Base-by-base conservation (phyloP, 2,888 invertebrate species). In the Diplazon laetatorius region DNA sequence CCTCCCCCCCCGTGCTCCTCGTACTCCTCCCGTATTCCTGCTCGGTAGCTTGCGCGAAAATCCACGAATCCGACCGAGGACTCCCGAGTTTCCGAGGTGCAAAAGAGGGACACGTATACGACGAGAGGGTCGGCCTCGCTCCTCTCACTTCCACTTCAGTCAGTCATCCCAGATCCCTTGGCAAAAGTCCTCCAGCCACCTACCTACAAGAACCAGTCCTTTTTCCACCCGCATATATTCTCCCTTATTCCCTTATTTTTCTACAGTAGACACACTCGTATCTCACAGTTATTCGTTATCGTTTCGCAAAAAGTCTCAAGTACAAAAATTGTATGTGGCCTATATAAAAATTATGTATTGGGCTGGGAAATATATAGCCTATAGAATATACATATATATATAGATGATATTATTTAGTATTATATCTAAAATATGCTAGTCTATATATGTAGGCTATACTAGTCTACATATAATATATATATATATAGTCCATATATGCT, bases 61-160 rank as follows among this genome's bases (percentile, higher is more conserved):
- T 80, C 44, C 81, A 80, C 82, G 87, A 87, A 52, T 22, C n/a
- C 42, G 50, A 50, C 78, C 80, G 80, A 80, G 73, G 65, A 35
- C 46, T 14, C 14, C 87, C 87, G 87, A 87, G 81, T 74, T 81
- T 69, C 39, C 82, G 85, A 86, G 81, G 68, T 79, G 76, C 81
- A 78, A 75, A 77, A 74, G 81, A 81, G 72, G 76, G 65, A 73
- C n/a, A n/a, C 71, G 62, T 57, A 50, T 46, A 70, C 63, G 63
- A 37, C 22, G 52, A 65, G 75, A 52, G 65, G 2, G 4, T 63
- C 62, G 73, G 70, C 81, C 79, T 77, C 79, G 75, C 82, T 74
- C 76, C 76, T 80, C 78, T 78, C 66, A 48, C 57, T 72, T 57
- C 76, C 70, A 35, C 63, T 55, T n/a, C 63, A 30, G 52, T 52